These are phyloP conservation scores for Natator depressus DNA, from an alignment of 2,113 vertebrate species.

Conservation along the genomic window DNA sequence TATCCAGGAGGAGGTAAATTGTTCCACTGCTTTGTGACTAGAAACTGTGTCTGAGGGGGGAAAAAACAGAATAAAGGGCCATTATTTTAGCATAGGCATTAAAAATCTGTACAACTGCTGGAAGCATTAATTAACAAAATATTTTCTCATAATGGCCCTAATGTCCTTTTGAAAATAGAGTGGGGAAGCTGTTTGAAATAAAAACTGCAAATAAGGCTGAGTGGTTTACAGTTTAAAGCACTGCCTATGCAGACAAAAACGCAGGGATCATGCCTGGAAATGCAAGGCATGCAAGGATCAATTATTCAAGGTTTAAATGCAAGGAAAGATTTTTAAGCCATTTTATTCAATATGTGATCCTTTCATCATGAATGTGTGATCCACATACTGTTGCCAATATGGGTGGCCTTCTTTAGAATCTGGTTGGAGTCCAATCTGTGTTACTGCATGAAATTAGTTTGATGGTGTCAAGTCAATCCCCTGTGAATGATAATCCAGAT, in stretches of 20 bases:
- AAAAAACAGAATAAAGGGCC: conserved; percentile 64
- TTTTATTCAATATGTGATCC: not conserved
- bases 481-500: conserved; percentile 58
- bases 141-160: conserved; percentile 28
- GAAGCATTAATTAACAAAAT: conserved; percentile 75
- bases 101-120: conserved; percentile 64
- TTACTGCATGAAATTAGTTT: conserved; percentile 31
- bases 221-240: not conserved
- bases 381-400: conserved; percentile 4
- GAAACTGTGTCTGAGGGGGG: conserved; percentile 45
- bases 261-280: not conserved
- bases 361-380: conserved; percentile 22
- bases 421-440: not conserved
- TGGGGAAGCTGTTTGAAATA: conserved; percentile 20
- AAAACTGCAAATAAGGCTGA: not conserved
- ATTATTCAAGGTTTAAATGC: conserved; percentile 2
- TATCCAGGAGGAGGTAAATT: conserved; percentile 47
- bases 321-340: conserved; percentile 37
- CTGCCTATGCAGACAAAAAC: not conserved
- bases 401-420: conserved; percentile 27
- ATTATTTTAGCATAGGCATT: conserved; percentile 72
- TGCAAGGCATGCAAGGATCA: not conserved
- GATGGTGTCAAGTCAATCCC: conserved; percentile 46
- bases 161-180: conserved; percentile 32
- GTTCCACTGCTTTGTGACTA: conserved; percentile 63